These are phyloP conservation scores for Mamestra brassicae DNA, from an alignment of 2,888 invertebrate genomes.

Conservation along the genomic window DNA sequence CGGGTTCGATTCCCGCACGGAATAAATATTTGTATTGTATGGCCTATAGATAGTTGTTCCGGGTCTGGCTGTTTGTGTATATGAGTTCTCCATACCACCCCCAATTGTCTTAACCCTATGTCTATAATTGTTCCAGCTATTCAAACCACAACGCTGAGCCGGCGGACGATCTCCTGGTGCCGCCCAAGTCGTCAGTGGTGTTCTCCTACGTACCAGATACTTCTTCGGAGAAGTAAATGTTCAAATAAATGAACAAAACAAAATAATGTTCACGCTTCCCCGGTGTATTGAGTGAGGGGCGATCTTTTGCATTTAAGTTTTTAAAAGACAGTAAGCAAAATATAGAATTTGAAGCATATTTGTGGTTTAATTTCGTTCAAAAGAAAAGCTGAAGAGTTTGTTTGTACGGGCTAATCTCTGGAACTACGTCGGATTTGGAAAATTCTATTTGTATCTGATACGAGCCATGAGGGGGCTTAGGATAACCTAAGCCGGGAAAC, in stretches of 20 bases:
- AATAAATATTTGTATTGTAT: no score
- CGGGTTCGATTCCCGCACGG: no score
- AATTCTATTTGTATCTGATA: no score
- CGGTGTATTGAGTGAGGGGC: constrained; percentile 50
- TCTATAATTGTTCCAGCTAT: constrained; percentile 85
- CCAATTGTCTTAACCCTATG: not conserved
- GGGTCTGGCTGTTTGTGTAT: no score
- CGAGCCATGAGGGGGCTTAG: no score
- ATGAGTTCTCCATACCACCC: not conserved
- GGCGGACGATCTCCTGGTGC: constrained; percentile 91
- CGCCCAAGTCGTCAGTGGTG: constrained; percentile 92
- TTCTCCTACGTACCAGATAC: constrained; percentile 93
- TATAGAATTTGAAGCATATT: constrained; percentile 55
- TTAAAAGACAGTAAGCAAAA: constrained; percentile 47
- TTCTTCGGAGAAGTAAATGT: constrained; percentile 71
- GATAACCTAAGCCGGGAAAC: no score
- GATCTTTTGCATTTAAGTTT: constrained; percentile 70
- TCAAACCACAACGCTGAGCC: constrained; percentile 83
- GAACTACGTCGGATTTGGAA: no score
- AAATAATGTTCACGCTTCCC: constrained; percentile 50
- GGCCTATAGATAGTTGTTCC: no score
- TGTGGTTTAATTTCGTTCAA: constrained; percentile 32
- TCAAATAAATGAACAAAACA: not conserved
- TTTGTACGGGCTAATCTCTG: no score
- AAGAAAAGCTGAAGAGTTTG: no score